Evolutionary conservation across 2,888 invertebrate genomes (phyloP).

Genomic region (Melieria picta): DNA sequence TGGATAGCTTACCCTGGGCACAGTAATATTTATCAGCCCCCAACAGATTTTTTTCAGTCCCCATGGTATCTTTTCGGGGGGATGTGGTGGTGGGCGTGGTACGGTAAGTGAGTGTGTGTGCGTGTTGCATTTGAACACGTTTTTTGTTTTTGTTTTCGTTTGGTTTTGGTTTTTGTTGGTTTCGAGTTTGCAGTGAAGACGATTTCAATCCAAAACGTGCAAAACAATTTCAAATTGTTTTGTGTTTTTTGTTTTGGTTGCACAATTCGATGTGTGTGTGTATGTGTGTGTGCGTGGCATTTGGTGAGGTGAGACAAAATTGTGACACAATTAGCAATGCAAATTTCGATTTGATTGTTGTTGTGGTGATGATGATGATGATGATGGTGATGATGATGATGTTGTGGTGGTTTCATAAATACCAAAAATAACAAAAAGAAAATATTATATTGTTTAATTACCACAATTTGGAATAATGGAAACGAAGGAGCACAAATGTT

Average conservation of each 20-base stretch:
- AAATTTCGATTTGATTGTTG: neutral
- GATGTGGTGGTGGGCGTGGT: constrained; percentile 16
- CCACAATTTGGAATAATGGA: too few relatives aligned
- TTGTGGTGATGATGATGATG: neutral
- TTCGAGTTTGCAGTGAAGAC: constrained; percentile 20
- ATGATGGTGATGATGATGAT: neutral
- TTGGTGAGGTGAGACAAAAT: neutral
- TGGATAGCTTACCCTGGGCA: constrained; percentile 66
- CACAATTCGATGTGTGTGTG: constrained; percentile 36
- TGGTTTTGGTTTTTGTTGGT: constrained; percentile 8
- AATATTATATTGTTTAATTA: too few relatives aligned
- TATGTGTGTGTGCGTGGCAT: constrained; percentile 32
- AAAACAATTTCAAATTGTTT: too few relatives aligned
- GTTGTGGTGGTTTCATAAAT: neutral
- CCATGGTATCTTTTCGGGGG: constrained; percentile 65
- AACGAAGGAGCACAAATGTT: too few relatives aligned
- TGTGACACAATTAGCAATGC: neutral
- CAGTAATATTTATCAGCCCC: constrained; percentile 67
- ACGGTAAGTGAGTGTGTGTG: neutral
- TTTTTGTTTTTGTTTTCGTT: neutral
- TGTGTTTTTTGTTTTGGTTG: neutral
- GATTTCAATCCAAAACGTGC: constrained; percentile 8
- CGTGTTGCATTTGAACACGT: constrained; percentile 2
- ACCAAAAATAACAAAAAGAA: too few relatives aligned
- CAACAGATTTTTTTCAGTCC: constrained; percentile 68